Conservation (phyloP, 2,797 vertebrate genomes). For the Somateria mollissima region DNA sequence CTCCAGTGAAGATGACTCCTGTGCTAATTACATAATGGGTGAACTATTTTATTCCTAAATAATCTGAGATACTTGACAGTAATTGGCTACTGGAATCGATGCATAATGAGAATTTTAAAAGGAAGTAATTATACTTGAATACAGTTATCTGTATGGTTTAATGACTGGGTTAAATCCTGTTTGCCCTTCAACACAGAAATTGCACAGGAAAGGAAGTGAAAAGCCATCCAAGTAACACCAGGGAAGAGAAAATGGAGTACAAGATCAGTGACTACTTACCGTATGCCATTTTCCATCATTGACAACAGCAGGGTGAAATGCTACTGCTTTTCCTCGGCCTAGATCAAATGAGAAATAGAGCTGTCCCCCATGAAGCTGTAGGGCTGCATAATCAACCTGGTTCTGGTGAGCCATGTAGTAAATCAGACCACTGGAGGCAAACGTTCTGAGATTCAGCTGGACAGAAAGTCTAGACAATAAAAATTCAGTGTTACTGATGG, state of each 20-base stretch:
- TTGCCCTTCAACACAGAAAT: background rate
- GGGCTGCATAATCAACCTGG: conserved; percentile 86
- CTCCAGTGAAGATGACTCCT: background rate
- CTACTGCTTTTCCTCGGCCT: conserved; percentile 85
- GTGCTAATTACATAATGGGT: background rate
- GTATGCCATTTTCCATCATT: conserved; percentile 91
- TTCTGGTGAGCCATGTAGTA: conserved; percentile 88
- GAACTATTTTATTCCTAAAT: background rate
- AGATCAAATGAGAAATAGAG: conserved; percentile 89
- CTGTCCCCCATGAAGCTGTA: conserved; percentile 83
- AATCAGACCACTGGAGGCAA: conserved; percentile 84
- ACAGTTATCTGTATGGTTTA: background rate
- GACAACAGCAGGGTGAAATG: conserved; percentile 78
- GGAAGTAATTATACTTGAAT: background rate
- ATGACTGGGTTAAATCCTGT: background rate
- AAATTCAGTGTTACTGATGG: background rate
- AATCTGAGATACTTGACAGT: background rate
- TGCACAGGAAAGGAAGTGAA: background rate
- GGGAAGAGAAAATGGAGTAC: background rate
- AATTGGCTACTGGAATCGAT: background rate
- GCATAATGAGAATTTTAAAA: background rate
- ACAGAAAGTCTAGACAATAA: conserved; percentile 82
- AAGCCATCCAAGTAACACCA: background rate
- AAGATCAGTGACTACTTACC: conserved; percentile 73
- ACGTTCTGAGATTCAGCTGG: conserved; percentile 85